These are phyloP conservation scores for Drosophila fulvimacula DNA, from an alignment of 2,888 invertebrate species.

Conservation along the genomic window DNA sequence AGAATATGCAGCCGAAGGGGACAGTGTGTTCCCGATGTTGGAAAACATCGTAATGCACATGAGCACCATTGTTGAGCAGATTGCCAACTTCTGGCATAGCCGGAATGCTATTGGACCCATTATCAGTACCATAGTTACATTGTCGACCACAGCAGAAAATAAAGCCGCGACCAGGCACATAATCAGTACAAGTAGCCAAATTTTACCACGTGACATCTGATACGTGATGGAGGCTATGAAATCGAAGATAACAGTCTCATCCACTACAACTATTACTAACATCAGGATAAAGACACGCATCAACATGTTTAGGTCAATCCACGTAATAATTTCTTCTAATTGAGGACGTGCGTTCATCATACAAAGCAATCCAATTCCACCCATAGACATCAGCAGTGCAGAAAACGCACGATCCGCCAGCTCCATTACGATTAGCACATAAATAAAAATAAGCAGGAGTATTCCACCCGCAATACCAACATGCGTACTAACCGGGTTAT, in stretches of 20 bases:
- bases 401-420: slow-evolving; percentile 86
- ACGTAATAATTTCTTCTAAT: slow-evolving; percentile 87
- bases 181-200: slow-evolving; percentile 90
- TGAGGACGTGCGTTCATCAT: slow-evolving; percentile 88
- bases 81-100: slow-evolving; percentile 93
- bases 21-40: slow-evolving; percentile 95
- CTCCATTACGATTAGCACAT: slow-evolving; percentile 91
- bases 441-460: slow-evolving; percentile 89
- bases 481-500: slow-evolving; percentile 87
- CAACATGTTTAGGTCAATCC: slow-evolving; percentile 90
- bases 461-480: slow-evolving; percentile 90
- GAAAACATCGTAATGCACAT: slow-evolving; percentile 94
- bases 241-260: slow-evolving; percentile 92
- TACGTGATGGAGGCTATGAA: slow-evolving; percentile 89
- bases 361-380: slow-evolving; percentile 89
- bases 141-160: slow-evolving; percentile 90
- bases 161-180: slow-evolving; percentile 89
- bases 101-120: slow-evolving; percentile 90
- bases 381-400: slow-evolving; percentile 86
- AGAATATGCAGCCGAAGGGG: slow-evolving; percentile 96
- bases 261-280: slow-evolving; percentile 90
- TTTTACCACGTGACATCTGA: slow-evolving; percentile 88
- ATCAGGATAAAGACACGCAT: slow-evolving; percentile 91
- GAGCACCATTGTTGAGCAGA: slow-evolving; percentile 93
- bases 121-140: slow-evolving; percentile 90